Base-by-base conservation (phyloP, 1,140 invertebrate species). In the Rhopalosiphum maidis region DNA sequence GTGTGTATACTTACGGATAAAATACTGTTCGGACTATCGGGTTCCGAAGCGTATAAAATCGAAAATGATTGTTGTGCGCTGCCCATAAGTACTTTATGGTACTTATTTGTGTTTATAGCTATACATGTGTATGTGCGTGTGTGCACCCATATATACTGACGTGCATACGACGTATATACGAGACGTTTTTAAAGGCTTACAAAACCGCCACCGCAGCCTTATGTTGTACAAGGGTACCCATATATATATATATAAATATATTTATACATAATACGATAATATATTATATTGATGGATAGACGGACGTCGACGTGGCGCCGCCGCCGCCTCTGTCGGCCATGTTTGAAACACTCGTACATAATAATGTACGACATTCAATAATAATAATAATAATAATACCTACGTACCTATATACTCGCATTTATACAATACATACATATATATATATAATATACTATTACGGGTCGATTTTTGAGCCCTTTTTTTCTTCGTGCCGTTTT, bases 111-210 rank as follows among this genome's bases (percentile, higher is more conserved):
- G 6, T 30, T 3, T n/a, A 35, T 11, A 68, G 6, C 1, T 30
- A 68, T n/a, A 6, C 5, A 0, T 21, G 35, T 35, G 22, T 11
- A 22, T 41, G 68, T 30, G 68, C 23, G 30, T 77, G 30, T 37
- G 18, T 37, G n/a, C 37, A 41, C 7, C 21, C 35, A 85, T 25
- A 41, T 41, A 85, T 22, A 83, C 37, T 7, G 9, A 82, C 15
- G n/a, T 83, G 41, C 41, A 41, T 41, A 83, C 9, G 9, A 51
- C 48, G 15, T 51, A 41, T 85, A 25, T 85, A 85, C 1, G 77
- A 83, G 77, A 46, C 43, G 85, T 86, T 86, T 86, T 86, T 86
- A 86, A 86, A 86, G 85, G 41, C 37, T 86, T 86, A 43, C 37
- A 82, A n/a, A 82, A 83, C 82, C 82, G 35, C 37, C 37, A 23